Percentiles rank a stretch among this genome's conserved stretches.
phyloP scores from a whole-genome alignment of 37 sponge, comb jelly and placozoan species.

The Cliona cf. orientalis region DNA sequence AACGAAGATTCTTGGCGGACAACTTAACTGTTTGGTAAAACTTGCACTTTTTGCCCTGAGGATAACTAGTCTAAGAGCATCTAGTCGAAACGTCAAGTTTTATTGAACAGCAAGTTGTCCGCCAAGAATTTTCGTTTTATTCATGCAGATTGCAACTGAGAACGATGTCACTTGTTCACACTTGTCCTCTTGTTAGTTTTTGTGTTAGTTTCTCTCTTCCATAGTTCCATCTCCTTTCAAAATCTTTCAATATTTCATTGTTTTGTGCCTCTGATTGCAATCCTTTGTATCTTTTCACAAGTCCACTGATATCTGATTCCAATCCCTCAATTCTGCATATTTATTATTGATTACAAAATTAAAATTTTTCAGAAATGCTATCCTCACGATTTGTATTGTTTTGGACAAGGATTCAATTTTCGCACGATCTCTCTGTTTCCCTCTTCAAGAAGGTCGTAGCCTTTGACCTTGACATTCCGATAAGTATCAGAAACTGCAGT shows the following conservation, averaged over 20 bases:
- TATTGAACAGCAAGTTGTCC: too few species aligned
- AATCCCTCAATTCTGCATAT: constrained; percentile 50
- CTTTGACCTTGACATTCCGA: constrained; percentile 45
- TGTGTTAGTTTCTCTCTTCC: constrained; percentile 9
- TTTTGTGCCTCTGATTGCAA: constrained; percentile 35
- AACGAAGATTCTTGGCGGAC: too few species aligned
- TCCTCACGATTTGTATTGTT: constrained; percentile 65
- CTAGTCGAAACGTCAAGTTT: too few species aligned
- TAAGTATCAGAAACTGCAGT: constrained; percentile 40
- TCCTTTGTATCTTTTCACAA: constrained; percentile 21
- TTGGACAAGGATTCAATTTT: constrained; percentile 66
- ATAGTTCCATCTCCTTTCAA: constrained; percentile 52
- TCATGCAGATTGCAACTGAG: too few species aligned
- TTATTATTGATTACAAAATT: not conserved
- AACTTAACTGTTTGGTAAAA: too few species aligned
- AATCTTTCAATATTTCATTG: constrained; percentile 34
- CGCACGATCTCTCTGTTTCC: constrained; percentile 64
- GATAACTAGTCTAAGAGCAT: too few species aligned
- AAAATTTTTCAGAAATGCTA: not conserved
- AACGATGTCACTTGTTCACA: too few species aligned
- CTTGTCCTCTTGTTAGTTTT: constrained; percentile 3
- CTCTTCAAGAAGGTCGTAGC: constrained; percentile 65
- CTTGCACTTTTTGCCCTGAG: too few species aligned
- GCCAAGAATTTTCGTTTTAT: too few species aligned
- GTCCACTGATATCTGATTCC: constrained; percentile 18